Base-by-base conservation (phyloP, 2,797 vertebrate species). In the Pangasius macronema region DNA sequence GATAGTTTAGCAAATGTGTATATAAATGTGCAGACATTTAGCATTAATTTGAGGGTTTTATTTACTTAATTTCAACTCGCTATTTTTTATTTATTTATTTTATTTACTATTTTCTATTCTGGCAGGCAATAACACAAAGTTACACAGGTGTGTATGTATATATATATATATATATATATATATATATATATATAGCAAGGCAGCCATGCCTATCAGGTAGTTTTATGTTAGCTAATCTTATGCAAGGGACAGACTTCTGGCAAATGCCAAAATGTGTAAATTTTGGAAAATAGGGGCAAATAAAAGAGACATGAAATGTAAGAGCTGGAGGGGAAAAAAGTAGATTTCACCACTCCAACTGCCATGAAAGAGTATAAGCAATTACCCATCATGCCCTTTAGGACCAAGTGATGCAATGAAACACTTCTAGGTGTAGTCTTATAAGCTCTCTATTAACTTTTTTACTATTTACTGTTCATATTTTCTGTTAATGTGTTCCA, bases 1-100 rank as follows among this genome's bases (percentile, higher is more conserved):
- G 82, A 79, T 33, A 67, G 51, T 59, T 68, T 65, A 57, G 49
- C 49, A 68, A 77, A 51, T 68, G 82, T 49, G 72, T 49, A 49
- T 49, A 49, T 49, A 49, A 9, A 49, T 49, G 27, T 63, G 61
- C 24, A 63, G 61, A 63, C 24, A 24, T 63, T 27, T 3, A 63
- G 61, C 27, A 11, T n/a, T 67, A 67, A 67, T 67, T 67, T 67
- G 30, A 67, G n/a, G 11, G 30, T 16, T 30, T 65, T 24, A 61
- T 61, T 61, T 22, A 61, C 59, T 27, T 61, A 27, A 65, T 30
- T 65, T 30, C n/a, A 30, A 30, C 3, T 65, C 11, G 36, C 10
- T 65, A 2, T 30, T 65, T 65, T 30, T 65, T 46, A n/a, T 63
- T 53, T 53, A 16, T 14, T 53, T 18, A 16, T 53, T 14, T 53